Conservation (phyloP, 2,113 vertebrate species). For the Cacatua alba region DNA sequence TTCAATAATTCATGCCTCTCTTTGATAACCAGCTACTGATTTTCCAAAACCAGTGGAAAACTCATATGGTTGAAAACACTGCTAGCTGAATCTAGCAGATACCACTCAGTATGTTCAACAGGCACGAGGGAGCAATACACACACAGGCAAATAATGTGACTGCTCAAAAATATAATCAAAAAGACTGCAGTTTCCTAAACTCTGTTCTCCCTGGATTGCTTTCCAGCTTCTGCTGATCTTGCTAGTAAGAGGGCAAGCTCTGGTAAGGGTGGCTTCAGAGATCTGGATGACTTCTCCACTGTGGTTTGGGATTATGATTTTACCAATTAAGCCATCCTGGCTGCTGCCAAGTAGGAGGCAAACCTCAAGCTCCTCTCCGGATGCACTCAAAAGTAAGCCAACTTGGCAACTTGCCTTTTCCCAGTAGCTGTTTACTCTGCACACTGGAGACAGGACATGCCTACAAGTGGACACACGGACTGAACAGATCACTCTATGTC, state of each 20-base stretch:
- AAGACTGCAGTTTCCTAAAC: not conserved
- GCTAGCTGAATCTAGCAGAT: not conserved
- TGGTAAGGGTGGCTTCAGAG: not conserved
- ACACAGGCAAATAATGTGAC: not conserved
- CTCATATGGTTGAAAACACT: not conserved
- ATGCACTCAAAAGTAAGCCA: not conserved
- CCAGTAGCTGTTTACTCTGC: not conserved
- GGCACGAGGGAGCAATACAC: not conserved
- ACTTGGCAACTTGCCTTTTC: not conserved
- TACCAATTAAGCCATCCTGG: not conserved
- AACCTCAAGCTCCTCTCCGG: not conserved
- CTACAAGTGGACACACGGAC: not conserved
- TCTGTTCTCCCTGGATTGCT: not conserved
- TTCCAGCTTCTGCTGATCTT: not conserved
- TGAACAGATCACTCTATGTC: not conserved
- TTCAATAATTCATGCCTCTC: not conserved
- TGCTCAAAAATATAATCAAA: not conserved
- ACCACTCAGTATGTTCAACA: not conserved
- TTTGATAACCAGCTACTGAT: not conserved
- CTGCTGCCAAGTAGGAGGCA: not conserved
- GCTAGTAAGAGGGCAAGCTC: not conserved
- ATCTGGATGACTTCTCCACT: not conserved
- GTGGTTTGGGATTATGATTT: not conserved
- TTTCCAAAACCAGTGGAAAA: not conserved
- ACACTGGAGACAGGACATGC: not conserved